Evolutionary conservation across 2,113 vertebrate genomes (phyloP), one percentile per base, ranked within the genome.

Genomic region (Anolis sagrei): DNA sequence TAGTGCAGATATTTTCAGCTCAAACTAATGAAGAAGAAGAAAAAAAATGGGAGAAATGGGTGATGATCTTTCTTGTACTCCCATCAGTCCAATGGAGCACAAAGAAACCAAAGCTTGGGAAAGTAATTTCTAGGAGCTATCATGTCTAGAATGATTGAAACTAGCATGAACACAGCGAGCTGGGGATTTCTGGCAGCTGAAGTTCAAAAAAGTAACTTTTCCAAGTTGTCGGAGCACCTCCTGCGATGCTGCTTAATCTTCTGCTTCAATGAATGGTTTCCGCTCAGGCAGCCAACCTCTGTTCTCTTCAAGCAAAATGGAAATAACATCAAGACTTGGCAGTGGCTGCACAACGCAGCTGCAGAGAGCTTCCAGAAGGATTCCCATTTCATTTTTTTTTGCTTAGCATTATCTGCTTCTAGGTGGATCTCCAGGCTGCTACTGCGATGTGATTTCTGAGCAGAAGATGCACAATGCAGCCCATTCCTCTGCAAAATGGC

Each of bases 261-360:
- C 21, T 76, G 21, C 9, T 66, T 29, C 39, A 54, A 0, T 0
- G 2, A 27, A 44, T 13, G 51, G 21, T 7, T 44, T 80, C 39
- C 58, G 3, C 10, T 69, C 9, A 13, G 48, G 66, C 68, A 32
- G 27, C 54, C 54, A 79, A 36, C 1, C 19, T 48, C 6, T 10
- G 8, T 79, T 72, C 44, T 23, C 54, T 36, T 8, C 27, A 72
- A 5, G 21, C 29, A 16, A 36, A 19, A 8, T 39, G 27, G 61
- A 34, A 61, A 79, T 58, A 25, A 21, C 11, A 29, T 48, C 23
- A 36, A 58, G 78, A 64, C 44, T 29, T 84, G 58, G n/a, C 51
- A 80, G 73, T 8, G 39, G 25, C 34, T 1, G 34, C 21, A 4
- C 27, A 68, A 34, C 34, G n/a, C 25, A 39, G 66, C 49, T 82